These are phyloP conservation scores for Epinotia brunnichana DNA, from an alignment of 2,888 invertebrate species.

Conservation along the genomic window DNA sequence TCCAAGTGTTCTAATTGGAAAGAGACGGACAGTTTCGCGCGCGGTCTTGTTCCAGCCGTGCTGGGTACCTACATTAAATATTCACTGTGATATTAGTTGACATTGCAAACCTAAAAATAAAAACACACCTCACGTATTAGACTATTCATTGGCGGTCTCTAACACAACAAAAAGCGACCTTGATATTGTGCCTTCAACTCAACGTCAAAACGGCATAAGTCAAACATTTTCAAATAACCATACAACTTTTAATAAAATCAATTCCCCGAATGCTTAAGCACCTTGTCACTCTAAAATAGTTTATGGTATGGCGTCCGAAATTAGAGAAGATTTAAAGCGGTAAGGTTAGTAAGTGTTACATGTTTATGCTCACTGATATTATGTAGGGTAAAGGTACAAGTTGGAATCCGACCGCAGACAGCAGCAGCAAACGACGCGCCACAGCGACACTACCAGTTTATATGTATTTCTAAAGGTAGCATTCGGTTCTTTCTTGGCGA, in stretches of 20 bases:
- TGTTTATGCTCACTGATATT: slow-evolving; percentile 1
- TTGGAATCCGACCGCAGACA: too few relatives aligned
- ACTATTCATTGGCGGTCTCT: neutral
- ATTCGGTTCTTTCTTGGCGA: too few relatives aligned
- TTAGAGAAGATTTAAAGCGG: neutral
- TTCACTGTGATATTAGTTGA: too few relatives aligned
- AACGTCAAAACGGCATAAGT: slow-evolving; percentile 6
- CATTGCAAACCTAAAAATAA: neutral
- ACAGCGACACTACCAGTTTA: too few relatives aligned
- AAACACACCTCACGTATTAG: neutral
- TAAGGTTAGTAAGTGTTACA: slow-evolving; percentile 5
- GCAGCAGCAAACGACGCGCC: too few relatives aligned
- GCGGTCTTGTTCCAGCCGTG: too few relatives aligned
- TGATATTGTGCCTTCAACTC: slow-evolving; percentile 15
- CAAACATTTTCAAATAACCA: neutral
- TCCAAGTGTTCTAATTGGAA: too few relatives aligned
- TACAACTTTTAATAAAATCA: neutral
- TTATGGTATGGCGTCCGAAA: neutral
- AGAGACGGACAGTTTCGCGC: too few relatives aligned
- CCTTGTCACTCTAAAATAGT: neutral
- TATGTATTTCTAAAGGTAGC: neutral
- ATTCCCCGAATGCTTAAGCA: neutral
- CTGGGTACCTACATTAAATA: too few relatives aligned
- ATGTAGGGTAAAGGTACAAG: neutral
- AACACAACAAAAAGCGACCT: slow-evolving; percentile 31